These are phyloP conservation scores for Tiaroga cobitis DNA, from an alignment of 2,797 vertebrate species.

Conservation along the genomic window DNA sequence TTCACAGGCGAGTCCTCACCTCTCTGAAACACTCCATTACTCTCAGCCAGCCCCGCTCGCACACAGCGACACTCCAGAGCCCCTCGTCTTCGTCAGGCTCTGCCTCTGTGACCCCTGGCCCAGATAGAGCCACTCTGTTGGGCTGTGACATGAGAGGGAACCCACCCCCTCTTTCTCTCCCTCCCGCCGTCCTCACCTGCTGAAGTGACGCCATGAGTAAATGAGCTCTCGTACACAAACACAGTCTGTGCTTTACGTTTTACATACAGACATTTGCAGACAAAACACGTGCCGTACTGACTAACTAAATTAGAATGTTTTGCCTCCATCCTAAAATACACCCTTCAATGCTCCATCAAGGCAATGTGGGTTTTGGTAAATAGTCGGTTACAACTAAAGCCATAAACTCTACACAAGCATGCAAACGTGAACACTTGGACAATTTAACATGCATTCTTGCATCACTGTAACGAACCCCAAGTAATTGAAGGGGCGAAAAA, in stretches of 20 bases:
- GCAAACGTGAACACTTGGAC: not conserved
- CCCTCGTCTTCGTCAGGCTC: not conserved
- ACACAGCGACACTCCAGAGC: constrained; percentile 29
- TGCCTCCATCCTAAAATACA: constrained; percentile 27
- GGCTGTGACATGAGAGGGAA: constrained; percentile 39
- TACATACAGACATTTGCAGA: constrained; percentile 18
- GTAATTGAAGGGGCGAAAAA: not conserved
- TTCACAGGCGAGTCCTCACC: constrained; percentile 44
- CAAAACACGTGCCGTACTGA: constrained; percentile 27
- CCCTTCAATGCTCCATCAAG: constrained; percentile 5
- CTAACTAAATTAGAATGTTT: constrained; percentile 19
- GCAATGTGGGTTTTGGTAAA: constrained; percentile 33
- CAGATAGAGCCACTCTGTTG: constrained; percentile 47
- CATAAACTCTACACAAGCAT: not conserved
- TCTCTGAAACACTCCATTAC: constrained; percentile 55
- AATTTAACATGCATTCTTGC: not conserved
- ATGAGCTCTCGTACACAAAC: constrained; percentile 16
- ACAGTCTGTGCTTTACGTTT: constrained; percentile 10
- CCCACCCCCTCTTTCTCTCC: not conserved
- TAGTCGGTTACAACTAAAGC: constrained; percentile 6
- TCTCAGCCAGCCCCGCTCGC: constrained; percentile 37
- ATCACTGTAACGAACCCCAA: not conserved
- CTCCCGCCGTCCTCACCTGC: constrained; percentile 4
- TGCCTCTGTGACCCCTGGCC: constrained; percentile 21
- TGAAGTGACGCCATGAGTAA: constrained; percentile 15